Base-by-base conservation (phyloP, 2,888 invertebrate species). In the Diarsia dahlii region DNA sequence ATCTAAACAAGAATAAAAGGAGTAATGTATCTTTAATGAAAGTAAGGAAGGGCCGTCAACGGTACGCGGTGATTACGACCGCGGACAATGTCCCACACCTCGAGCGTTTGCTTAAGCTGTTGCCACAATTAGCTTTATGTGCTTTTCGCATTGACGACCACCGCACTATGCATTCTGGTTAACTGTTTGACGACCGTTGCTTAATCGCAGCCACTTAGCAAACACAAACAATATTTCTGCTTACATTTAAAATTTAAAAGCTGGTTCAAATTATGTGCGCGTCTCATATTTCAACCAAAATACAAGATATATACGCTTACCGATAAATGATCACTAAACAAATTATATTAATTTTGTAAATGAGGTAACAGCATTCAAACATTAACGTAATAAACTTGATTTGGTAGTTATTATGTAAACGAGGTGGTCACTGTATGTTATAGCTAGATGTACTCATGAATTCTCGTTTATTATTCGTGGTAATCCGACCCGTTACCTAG, bases 1-100 rank as follows among this genome's bases (percentile, higher is more conserved):
- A 93, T 93, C 93, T 93, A 94, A 95, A 95, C 93, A 94, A 92
- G 93, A 94, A 93, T 93, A 94, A 94, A 95, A 93, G 92, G 93
- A 93, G 94, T 93, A 93, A 95, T 93, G 94, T 94, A 92, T 94
- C 93, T 94, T 93, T 94, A 94, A 95, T 95, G 93, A 94, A 94
- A 94, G 81, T 76, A 91, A 84, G 91, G 90, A 89, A 90, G 89
- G 87, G 88, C 89, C 89, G 88, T 89, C 81, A 86, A 78, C 84
- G 81, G 84, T 86, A 78, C 74, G 74, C 81, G 78, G 78, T 76
- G 79, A 88, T 86, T 77, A 84, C 74, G 76, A 74, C 80, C 85
- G 85, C 82, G 78, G 76, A 80, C 84, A 85, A 86, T 85, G 83
- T 82, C 77, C 76, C 79, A 80, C 78, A 79, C 81, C 78, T 82